Base-by-base conservation (phyloP, 2,888 invertebrate genomes). In the Aleiodes leptofemur region DNA sequence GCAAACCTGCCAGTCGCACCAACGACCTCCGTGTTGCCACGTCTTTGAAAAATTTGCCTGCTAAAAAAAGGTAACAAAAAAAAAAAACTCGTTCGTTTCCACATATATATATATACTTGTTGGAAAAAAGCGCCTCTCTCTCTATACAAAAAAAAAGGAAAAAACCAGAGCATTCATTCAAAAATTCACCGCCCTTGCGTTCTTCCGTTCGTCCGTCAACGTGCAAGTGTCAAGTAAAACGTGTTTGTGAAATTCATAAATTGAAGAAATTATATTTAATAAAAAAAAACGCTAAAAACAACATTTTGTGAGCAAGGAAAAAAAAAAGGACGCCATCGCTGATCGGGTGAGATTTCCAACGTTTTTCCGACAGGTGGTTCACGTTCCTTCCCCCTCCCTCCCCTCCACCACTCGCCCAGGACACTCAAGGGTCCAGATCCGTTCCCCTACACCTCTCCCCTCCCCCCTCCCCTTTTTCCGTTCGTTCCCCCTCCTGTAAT, bases 281-380 rank as follows among this genome's bases (percentile, higher is more conserved):
- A n/a, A n/a, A n/a, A 23, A 57, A 59, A 61, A 31, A 43, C 14
- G 4, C 1, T n/a, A 11, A 61, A 16, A 56, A 56, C 16, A 29
- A 11, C 8, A 23, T 16, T 11, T 11, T 9, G 23, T 13, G 14
- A 7, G 9, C 14, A 14, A 16, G 7, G 43, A 48, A 4, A 64
- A 23, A 29, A 51, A 11, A 68, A 50, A 50, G 51, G 59, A 43
- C 57, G 69, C 59, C 16, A 69, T 69, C 51, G 31, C 48, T 50
- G 69, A 73, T 72, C 57, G 59, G 78, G 73, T 73, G 76, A 79
- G 80, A 76, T 78, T 79, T 79, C 72, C 78, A 69, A 76, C 78
- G 75, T 76, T 82, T 82, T 80, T 76, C 75, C 77, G 80, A 79
- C 82, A 82, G 83, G 82, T 83, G 82, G 79, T 81, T 82, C 81